These are phyloP conservation scores for Callionymus lyra DNA, from an alignment of 2,113 vertebrate species.

Conservation along the genomic window DNA sequence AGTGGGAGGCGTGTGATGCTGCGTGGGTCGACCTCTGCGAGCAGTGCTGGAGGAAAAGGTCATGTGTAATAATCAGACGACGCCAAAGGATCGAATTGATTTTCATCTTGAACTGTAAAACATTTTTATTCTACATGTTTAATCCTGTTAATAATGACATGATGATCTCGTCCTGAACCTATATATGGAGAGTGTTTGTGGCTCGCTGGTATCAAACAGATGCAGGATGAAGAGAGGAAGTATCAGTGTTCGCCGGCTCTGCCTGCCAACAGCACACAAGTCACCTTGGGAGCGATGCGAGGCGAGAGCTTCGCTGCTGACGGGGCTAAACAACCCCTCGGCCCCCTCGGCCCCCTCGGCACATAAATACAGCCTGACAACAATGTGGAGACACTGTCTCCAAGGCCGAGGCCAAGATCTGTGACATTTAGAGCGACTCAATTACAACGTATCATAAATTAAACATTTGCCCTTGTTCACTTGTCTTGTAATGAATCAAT, in stretches of 20 bases:
- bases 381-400: slow-evolving; percentile 1
- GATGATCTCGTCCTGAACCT: no score
- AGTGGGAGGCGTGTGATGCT: slow-evolving; percentile 35
- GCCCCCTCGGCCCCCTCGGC: no score
- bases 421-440: neutral
- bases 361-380: slow-evolving; percentile 9
- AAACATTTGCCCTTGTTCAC: no score
- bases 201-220: neutral
- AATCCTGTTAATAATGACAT: no score
- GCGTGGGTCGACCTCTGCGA: slow-evolving; percentile 37
- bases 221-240: slow-evolving; percentile 17
- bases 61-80: slow-evolving; percentile 32
- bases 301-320: slow-evolving; percentile 42
- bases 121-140: no score
- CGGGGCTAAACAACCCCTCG: slow-evolving; percentile 29
- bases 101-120: no score
- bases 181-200: neutral
- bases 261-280: slow-evolving; percentile 49
- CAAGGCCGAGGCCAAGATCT: slow-evolving; percentile 7
- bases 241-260: slow-evolving; percentile 23
- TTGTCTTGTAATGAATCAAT: neutral
- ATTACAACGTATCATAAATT: neutral
- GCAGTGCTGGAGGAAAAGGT: slow-evolving; percentile 36
- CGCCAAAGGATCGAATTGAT: neutral
- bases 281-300: slow-evolving; percentile 52